Percentiles rank a stretch among this genome's conserved stretches.
phyloP scores from a whole-genome alignment of 2,113 vertebrate genomes.

The Hemicordylus capensis region DNA sequence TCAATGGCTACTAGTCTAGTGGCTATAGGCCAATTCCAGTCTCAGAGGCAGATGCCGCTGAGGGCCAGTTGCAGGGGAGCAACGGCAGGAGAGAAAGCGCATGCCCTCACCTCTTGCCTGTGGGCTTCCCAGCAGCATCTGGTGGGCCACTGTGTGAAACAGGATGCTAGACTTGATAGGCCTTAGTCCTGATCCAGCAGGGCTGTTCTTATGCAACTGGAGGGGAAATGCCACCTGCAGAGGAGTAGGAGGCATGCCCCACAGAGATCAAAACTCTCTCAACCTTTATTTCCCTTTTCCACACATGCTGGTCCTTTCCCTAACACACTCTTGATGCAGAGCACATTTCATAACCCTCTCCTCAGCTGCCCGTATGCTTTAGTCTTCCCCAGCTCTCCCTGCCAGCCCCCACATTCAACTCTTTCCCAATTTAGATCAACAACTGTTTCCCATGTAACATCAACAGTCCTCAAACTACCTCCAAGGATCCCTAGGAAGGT shows the following conservation, averaged over 20 bases:
- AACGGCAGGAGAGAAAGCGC: no score
- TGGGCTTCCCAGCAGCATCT: no score
- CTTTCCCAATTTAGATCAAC: neutral
- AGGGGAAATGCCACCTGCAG: neutral
- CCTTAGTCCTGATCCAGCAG: no score
- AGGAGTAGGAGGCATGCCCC: neutral
- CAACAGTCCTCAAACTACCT: neutral
- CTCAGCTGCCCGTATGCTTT: no score
- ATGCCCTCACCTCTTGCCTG: no score
- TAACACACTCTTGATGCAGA: neutral
- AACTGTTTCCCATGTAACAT: fast-evolving
- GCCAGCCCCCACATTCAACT: neutral
- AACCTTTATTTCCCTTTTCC: neutral
- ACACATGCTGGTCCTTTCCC: neutral
- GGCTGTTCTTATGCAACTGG: neutral
- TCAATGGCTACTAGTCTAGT: no score
- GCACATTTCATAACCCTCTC: no score
- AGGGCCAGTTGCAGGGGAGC: no score
- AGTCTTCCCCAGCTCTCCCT: neutral
- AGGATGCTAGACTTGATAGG: no score
- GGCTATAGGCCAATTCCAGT: no score
- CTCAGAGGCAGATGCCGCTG: no score
- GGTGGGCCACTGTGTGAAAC: no score
- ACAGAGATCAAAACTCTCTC: neutral
- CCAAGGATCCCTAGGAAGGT: neutral